Evolutionary conservation across 2,113 vertebrate species (phyloP), one percentile per base, ranked within the genome.

Genomic region (sheep (Ovis aries)): DNA sequence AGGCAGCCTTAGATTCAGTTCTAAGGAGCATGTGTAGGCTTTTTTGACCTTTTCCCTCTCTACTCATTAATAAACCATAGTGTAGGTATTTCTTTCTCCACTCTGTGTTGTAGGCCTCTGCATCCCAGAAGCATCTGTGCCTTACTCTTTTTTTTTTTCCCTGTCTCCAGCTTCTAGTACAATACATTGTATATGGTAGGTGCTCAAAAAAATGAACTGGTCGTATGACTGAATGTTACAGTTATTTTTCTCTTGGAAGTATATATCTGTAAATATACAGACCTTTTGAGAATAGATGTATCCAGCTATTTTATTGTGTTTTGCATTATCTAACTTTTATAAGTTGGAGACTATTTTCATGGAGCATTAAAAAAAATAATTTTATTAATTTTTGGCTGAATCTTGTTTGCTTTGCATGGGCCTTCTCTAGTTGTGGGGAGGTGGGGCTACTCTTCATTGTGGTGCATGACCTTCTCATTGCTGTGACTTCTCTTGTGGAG

Each of bases 221-320:
- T 77, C n/a, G 3, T 21, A 83, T 91, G 53, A 95, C 52, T 94
- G 25, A 80, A 13, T 40, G 5, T 86, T 91, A 48, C 1, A 64
- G 14, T 77, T 93, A 48, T 89, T 96, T 93, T 96, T 89, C 59
- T 83, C 55, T 91, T 78, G 40, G 57, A 23, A 85, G 5, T 78
- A 23, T 57, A 15, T 48, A 36, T 87, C 31, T 92, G 7, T 92
- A 40, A 85, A 84, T 78, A 87, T 33, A 84, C 2, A 87, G 48
- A 64, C 23, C n/a, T 90, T 89, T 48, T 23, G 33, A 88, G 90
- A 81, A 88, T 33, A 43, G 21, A 55, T 86, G 17, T 82, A 7
- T 53, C 19, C 8, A 36, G 19, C 19, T 90, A 31, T 78, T 95
- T 84, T 88, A 53, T 84, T 97, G 96, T 87, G 40, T 90, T 97